A percentile compares a stretch with the other conserved stretches of the same genome.
phyloP scores from a whole-genome alignment of 2,113 vertebrate species.

The Siniperca chuatsi region DNA sequence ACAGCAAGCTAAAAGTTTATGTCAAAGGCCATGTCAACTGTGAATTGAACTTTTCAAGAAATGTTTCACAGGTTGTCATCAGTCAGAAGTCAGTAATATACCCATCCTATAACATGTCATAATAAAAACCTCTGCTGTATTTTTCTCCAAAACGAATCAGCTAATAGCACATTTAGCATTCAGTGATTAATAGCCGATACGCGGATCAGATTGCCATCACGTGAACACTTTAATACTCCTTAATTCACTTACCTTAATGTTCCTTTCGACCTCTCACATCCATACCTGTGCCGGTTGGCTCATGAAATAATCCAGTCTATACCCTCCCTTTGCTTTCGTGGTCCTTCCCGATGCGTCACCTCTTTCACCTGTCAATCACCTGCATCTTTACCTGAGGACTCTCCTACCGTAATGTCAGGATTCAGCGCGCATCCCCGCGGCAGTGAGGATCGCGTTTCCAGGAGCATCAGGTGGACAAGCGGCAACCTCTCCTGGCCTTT shows the following conservation, averaged over 20 bases:
- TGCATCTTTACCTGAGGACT: conserved; percentile 17
- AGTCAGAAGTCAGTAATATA: too few species aligned
- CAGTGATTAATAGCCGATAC: background rate
- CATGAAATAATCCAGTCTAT: conserved; percentile 1
- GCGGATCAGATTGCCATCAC: background rate
- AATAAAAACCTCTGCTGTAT: background rate
- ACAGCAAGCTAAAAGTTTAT: background rate
- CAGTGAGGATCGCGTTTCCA: conserved; percentile 7
- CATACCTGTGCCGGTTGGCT: conserved; percentile 16
- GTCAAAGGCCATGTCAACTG: background rate
- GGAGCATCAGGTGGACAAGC: background rate
- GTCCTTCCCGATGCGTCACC: conserved; percentile 18
- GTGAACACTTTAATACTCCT: background rate
- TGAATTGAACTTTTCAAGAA: background rate
- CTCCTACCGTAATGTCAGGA: conserved; percentile 47
- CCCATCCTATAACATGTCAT: background rate
- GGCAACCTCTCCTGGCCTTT: background rate
- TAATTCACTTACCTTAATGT: conserved; percentile 38
- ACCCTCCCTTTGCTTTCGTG: background rate
- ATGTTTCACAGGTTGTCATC: background rate
- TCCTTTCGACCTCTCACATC: conserved; percentile 16
- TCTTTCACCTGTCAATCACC: conserved; percentile 46
- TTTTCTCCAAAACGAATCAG: background rate
- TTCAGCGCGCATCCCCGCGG: background rate
- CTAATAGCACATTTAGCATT: background rate